Conservation (phyloP, 2,888 invertebrate species). For the Oegoconia quadripuncta region DNA sequence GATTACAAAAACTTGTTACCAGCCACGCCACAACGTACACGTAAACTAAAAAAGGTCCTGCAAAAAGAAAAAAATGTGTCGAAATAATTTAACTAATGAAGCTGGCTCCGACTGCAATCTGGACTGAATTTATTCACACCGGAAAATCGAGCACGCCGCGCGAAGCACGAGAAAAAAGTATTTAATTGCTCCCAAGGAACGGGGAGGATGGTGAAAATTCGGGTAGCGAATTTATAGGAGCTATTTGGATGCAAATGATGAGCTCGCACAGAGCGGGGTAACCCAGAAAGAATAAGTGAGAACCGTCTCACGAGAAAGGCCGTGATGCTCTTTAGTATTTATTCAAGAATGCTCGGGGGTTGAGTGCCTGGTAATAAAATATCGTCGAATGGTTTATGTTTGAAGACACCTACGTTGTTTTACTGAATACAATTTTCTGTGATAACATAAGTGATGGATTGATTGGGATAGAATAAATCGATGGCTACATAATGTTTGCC, state of each 20-base stretch:
- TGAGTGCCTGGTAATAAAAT: constrained; percentile 40
- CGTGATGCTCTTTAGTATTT: constrained; percentile 62
- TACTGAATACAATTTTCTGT: no score
- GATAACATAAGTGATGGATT: no score
- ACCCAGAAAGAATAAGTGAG: constrained; percentile 74
- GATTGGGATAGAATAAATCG: no score
- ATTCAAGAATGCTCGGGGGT: constrained; percentile 46
- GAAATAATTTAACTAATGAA: constrained; percentile 63
- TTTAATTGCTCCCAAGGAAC: constrained; percentile 76
- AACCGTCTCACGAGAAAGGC: constrained; percentile 66
- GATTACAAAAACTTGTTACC: not conserved
- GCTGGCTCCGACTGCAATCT: constrained; percentile 60
- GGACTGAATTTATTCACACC: constrained; percentile 63
- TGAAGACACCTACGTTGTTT: constrained; percentile 1
- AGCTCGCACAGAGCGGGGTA: constrained; percentile 61
- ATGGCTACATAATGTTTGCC: no score
- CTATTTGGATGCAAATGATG: constrained; percentile 78
- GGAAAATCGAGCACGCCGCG: constrained; percentile 52
- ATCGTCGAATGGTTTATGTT: constrained; percentile 23
- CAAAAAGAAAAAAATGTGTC: not conserved
- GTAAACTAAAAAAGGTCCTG: not conserved
- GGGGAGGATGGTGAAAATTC: constrained; percentile 72
- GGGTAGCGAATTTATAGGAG: constrained; percentile 76
- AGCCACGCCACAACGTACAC: no score
- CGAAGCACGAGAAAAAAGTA: constrained; percentile 65